Conservation (phyloP, 2,888 invertebrate species). For the Eristalis tenax region DNA sequence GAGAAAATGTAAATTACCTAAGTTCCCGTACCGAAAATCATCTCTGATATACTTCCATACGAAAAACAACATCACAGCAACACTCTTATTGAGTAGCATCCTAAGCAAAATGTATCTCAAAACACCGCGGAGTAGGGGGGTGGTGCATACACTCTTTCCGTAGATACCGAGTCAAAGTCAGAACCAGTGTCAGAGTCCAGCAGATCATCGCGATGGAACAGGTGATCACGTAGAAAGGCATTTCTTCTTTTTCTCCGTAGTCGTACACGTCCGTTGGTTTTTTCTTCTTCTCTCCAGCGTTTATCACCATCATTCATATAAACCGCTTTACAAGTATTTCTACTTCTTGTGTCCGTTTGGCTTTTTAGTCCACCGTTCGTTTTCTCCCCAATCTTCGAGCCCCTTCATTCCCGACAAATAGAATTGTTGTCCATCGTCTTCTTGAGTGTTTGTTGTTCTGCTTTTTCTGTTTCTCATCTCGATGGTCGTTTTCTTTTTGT, state of each 20-base stretch:
- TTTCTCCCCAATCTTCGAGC: not conserved
- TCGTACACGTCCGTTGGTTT: conserved; percentile 37
- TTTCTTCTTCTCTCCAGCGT: conserved; percentile 64
- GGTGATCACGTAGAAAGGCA: conserved; percentile 71
- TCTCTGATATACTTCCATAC: not conserved
- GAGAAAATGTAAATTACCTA: too few species aligned
- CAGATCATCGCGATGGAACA: conserved; percentile 61
- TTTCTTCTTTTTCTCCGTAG: conserved; percentile 60
- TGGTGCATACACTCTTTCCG: conserved; percentile 25
- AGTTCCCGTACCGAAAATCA: too few species aligned
- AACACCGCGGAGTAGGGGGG: not conserved
- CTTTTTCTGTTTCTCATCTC: conserved; percentile 63
- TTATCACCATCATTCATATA: conserved; percentile 71
- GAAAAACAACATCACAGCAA: conserved; percentile 24
- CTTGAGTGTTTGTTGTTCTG: conserved; percentile 69
- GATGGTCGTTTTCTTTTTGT: conserved; percentile 18
- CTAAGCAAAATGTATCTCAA: conserved; percentile 17
- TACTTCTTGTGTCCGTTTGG: conserved; percentile 70
- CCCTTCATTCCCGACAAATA: conserved; percentile 3
- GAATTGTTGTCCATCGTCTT: conserved; percentile 62
- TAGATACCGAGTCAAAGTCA: conserved; percentile 26
- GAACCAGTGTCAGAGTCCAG: conserved; percentile 25
- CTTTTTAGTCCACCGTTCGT: conserved; percentile 56
- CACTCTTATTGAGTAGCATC: conserved; percentile 37
- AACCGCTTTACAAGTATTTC: conserved; percentile 71